These are phyloP conservation scores for Picus viridis DNA, from an alignment of 2,797 vertebrate species.

Conservation along the genomic window DNA sequence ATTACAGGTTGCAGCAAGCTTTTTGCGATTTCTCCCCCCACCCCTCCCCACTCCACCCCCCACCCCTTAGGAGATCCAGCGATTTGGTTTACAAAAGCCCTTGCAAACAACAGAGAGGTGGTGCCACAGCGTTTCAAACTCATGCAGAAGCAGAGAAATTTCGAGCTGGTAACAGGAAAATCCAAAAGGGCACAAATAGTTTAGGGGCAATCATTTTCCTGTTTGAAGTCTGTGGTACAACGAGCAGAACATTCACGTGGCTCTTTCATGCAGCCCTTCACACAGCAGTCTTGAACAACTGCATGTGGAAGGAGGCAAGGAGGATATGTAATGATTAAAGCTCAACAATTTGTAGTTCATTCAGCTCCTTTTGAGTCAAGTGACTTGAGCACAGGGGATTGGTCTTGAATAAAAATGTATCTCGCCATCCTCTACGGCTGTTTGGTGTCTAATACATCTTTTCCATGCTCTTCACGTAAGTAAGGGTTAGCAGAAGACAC, in stretches of 20 bases:
- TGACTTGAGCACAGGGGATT: neutral
- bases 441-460: neutral
- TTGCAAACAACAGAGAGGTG: conserved; percentile 3
- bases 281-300: neutral
- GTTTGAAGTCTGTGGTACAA: neutral
- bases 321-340: conserved; percentile 8
- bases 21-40: neutral
- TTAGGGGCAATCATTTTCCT: neutral
- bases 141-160: neutral
- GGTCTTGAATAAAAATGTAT: neutral
- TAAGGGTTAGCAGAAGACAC: neutral
- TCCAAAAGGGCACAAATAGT: neutral
- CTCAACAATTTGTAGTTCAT: neutral
- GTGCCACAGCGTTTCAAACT: neutral
- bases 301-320: neutral
- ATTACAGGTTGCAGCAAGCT: conserved; percentile 53
- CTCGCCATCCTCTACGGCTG: neutral
- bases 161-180: neutral
- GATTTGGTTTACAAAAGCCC: neutral
- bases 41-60: too few relatives aligned
- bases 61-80: neutral
- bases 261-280: neutral
- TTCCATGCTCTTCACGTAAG: neutral
- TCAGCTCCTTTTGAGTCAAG: neutral
- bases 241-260: neutral